Percentiles rank a stretch among this genome's conserved stretches.
Conservation (phyloP, 2,888 invertebrate genomes). For the Andrena trimmerana region DNA sequence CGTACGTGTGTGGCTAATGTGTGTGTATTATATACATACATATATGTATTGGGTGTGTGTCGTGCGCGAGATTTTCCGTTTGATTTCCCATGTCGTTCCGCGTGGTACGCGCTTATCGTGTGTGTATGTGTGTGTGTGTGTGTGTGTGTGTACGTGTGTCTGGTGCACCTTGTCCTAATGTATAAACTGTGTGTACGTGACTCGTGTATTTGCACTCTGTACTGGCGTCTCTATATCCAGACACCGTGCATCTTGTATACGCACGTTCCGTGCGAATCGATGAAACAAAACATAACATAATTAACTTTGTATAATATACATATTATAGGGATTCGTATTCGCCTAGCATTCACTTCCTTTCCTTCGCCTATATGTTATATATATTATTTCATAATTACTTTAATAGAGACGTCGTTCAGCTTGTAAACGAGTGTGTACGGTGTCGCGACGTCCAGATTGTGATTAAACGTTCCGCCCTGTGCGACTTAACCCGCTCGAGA, state of each 20-base stretch:
- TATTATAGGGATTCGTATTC: constrained; percentile 81
- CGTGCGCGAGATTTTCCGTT: constrained; percentile 10
- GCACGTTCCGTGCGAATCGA: constrained; percentile 63
- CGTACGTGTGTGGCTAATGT: constrained; percentile 3
- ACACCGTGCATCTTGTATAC: constrained; percentile 64
- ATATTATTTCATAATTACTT: constrained; percentile 77
- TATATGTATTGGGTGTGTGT: neutral
- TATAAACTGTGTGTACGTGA: constrained; percentile 37
- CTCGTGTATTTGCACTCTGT: constrained; percentile 31
- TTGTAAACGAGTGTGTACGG: constrained; percentile 73
- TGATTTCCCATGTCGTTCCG: constrained; percentile 25
- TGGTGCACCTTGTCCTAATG: neutral
- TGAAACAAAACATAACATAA: constrained; percentile 78
- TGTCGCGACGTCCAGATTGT: constrained; percentile 63
- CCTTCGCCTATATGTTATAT: constrained; percentile 72
- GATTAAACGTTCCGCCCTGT: constrained; percentile 31
- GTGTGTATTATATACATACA: constrained; percentile 15
- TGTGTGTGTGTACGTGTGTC: neutral
- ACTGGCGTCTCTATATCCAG: constrained; percentile 56
- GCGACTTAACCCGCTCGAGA: constrained; percentile 35
- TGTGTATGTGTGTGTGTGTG: constrained; percentile 21
- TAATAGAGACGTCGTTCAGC: constrained; percentile 75
- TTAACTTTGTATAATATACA: constrained; percentile 82
- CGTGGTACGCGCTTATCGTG: neutral
- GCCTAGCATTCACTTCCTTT: constrained; percentile 72